Conservation (phyloP, 2,797 vertebrate species). For the Morelia viridis region DNA sequence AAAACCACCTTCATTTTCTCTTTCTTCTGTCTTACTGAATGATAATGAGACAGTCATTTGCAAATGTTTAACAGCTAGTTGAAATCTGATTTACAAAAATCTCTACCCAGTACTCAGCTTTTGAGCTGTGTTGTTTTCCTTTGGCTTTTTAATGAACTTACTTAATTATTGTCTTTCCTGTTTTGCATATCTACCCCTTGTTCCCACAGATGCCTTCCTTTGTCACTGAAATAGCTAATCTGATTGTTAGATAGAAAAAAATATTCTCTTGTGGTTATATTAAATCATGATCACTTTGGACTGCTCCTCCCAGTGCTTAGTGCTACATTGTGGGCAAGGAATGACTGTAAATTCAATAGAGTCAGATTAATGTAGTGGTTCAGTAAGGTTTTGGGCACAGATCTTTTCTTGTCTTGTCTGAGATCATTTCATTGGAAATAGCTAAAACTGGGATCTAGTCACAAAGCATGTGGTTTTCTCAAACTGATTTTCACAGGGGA, state of each 20-base stretch:
- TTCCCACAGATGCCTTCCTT: background rate
- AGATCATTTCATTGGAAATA: background rate
- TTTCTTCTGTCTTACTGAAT: background rate
- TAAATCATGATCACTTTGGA: background rate
- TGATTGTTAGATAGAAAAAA: background rate
- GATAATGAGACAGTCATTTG: background rate
- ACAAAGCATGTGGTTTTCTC: background rate
- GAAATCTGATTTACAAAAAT: conserved; percentile 5
- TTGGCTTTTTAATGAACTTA: background rate
- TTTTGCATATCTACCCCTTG: background rate
- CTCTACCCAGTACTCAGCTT: background rate
- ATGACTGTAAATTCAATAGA: background rate
- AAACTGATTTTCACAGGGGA: background rate
- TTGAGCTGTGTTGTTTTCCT: background rate
- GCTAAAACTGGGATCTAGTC: background rate
- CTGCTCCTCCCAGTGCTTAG: background rate
- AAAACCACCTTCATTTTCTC: background rate
- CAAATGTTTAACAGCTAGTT: background rate
- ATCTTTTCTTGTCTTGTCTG: background rate
- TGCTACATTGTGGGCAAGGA: background rate
- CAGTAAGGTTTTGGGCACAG: background rate
- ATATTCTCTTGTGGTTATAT: background rate
- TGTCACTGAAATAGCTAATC: background rate
- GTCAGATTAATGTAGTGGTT: background rate
- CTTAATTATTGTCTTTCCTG: background rate